Conservation (phyloP, 2,888 invertebrate genomes). For the Eustalomyia histrio region DNA sequence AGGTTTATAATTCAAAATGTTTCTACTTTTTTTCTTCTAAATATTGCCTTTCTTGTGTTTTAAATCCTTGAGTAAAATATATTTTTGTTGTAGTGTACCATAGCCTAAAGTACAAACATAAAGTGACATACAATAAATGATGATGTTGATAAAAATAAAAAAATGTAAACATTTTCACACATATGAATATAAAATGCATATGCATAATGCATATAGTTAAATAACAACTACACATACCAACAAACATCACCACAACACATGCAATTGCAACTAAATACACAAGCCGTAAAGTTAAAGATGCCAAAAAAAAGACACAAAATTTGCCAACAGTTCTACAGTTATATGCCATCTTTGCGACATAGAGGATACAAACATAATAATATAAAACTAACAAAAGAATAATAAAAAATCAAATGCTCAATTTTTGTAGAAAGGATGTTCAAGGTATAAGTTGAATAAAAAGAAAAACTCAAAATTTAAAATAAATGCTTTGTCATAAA, state of each 20-base stretch:
- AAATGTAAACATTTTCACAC: not conserved
- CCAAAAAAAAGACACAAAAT: conserved; percentile 36
- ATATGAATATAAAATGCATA: conserved; percentile 5
- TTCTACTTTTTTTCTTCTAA: too few species aligned
- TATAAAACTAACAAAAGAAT: not conserved
- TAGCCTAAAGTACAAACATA: not conserved
- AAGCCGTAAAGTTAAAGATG: conserved; percentile 34
- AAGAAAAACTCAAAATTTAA: not conserved
- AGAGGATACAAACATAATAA: not conserved
- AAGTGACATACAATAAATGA: conserved; percentile 23
- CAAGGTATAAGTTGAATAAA: not conserved
- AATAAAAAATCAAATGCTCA: not conserved
- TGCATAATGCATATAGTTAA: not conserved
- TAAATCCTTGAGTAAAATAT: too few species aligned
- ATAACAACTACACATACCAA: not conserved
- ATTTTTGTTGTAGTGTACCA: too few species aligned
- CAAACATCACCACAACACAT: not conserved
- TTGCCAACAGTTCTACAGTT: conserved; percentile 27
- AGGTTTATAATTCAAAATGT: too few species aligned
- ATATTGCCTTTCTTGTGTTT: too few species aligned
- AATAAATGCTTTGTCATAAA: not conserved
- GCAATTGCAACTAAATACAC: not conserved
- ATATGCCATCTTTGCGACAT: conserved; percentile 8
- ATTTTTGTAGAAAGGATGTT: too few species aligned
- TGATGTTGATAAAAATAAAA: not conserved